phyloP scores from a whole-genome alignment of 1,140 invertebrate genomes.

The Nasonia giraulti region DNA sequence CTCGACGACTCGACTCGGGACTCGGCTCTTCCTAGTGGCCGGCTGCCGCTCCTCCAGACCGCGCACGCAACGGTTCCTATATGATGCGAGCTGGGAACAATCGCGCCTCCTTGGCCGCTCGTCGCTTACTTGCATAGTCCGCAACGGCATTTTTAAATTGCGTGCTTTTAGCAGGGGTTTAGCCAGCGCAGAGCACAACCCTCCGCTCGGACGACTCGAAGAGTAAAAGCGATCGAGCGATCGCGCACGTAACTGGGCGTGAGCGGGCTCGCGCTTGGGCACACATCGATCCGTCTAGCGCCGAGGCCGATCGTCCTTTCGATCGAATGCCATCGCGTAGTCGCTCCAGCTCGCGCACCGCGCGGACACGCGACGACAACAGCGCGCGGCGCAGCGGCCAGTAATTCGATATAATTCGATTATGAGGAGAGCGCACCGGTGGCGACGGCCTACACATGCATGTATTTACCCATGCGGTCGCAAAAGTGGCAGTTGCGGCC shows the following conservation, averaged over 20 bases:
- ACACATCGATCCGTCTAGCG: background rate
- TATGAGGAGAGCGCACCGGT: slow-evolving; percentile 65
- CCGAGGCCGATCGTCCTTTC: background rate
- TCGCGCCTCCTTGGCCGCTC: too few relatives aligned
- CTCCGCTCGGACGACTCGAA: too few relatives aligned
- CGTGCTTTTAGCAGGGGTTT: too few relatives aligned
- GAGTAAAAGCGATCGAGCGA: background rate
- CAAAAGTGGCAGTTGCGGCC: slow-evolving; percentile 63
- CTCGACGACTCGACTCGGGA: background rate
- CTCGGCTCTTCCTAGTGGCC: background rate
- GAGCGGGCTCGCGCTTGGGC: too few relatives aligned
- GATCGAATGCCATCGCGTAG: background rate
- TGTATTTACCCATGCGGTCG: slow-evolving; percentile 27
- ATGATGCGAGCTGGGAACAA: too few relatives aligned
- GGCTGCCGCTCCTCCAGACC: too few relatives aligned
- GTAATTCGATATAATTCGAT: slow-evolving; percentile 72
- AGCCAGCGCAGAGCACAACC: too few relatives aligned
- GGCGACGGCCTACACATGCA: slow-evolving; percentile 51
- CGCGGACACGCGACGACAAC: too few relatives aligned
- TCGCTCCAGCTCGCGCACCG: slow-evolving; percentile 18
- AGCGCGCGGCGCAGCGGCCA: slow-evolving; percentile 53
- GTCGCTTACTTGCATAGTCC: too few relatives aligned
- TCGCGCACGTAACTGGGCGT: background rate
- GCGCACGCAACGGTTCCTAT: background rate
- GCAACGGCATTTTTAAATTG: too few relatives aligned